Percentiles rank a stretch among this genome's conserved stretches.
Evolutionary conservation across 2,888 invertebrate genomes (phyloP).

Genomic region (Lasius platythorax): DNA sequence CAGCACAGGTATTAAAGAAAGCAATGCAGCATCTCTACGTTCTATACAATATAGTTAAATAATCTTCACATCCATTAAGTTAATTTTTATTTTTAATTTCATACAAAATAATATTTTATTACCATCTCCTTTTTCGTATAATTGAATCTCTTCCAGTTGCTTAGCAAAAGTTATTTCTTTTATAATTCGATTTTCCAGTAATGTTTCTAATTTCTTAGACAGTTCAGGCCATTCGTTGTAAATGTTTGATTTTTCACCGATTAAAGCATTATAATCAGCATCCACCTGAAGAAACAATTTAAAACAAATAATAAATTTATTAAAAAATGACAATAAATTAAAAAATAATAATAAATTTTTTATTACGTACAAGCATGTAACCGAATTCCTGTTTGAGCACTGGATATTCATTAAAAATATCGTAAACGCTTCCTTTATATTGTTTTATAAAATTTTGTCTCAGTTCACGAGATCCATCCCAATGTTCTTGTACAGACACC

Average conservation of each 20-base stretch:
- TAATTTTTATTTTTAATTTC: not conserved
- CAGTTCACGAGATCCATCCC: slow-evolving; percentile 13
- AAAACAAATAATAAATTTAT: not conserved
- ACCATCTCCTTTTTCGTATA: slow-evolving; percentile 21
- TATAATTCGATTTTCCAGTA: too few relatives aligned
- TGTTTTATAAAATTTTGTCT: not conserved
- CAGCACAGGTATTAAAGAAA: not conserved
- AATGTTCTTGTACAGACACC: slow-evolving; percentile 38
- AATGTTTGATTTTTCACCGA: not conserved
- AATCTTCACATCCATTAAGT: not conserved
- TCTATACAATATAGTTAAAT: slow-evolving; percentile 6
- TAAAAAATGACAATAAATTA: not conserved
- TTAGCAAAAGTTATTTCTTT: slow-evolving; percentile 4
- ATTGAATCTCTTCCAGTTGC: slow-evolving; percentile 10
- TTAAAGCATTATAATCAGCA: not conserved
- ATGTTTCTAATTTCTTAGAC: not conserved
- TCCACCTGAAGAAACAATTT: not conserved
- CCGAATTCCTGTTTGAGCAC: slow-evolving; percentile 27
- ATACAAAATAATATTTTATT: slow-evolving; percentile 17
- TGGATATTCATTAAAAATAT: slow-evolving; percentile 24
- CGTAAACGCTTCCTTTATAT: slow-evolving; percentile 6
- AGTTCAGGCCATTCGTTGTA: not conserved
- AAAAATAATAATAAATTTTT: not conserved
- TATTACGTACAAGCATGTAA: not conserved
- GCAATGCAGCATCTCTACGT: not conserved